Base-by-base conservation (phyloP, 2,113 vertebrate species). In the Echinops telfairi region DNA sequence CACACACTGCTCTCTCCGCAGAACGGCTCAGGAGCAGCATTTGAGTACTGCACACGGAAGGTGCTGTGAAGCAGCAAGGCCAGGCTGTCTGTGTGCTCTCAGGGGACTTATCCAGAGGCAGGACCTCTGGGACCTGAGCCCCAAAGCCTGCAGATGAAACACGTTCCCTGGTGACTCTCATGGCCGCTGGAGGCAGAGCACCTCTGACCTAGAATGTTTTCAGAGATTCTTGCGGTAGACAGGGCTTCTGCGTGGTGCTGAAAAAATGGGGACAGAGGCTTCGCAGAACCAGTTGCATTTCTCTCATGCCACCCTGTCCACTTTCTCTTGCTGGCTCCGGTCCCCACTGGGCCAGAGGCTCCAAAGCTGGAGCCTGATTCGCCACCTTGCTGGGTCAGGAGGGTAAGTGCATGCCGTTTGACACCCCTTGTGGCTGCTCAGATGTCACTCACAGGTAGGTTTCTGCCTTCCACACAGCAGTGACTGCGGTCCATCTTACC, bases 101-200 rank as follows among this genome's bases (percentile, higher is more conserved):
- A 0, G n/a, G 22, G 40, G 0, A 29, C 53, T n/a, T 0, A 33
- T 4, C 75, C 25, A 47, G 20, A 3, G 0, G 40, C 36, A 6
- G 33, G 31, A 23, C 78, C 60, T 53, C 53, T 14, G 60, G 23
- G 22, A 31, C 1, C 9, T 19, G 20, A n/a, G 15, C 12, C 47
- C 19, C 14, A 20, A 31, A 80, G 58, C 16, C 40, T 71, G 22
- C 9, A 11, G 2, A 2, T 8, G 8, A 86, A n/a, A 71, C 17
- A 31, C 4, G 25, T 23, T 82, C 27, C 62, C 53, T 0, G 38
- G 3, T 17, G 62, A 70, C 20, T 40, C 76, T 66, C 33, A 20
- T 4, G 58, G 2, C 25, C 1, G 0, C 78, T 31, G n/a, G 79
- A n/a, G 73, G 25, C 23, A 64, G 82, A 83, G 83, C 31, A 38